phyloP scores from a whole-genome alignment of 2,888 invertebrate species.

The Chydorus sphaericus region DNA sequence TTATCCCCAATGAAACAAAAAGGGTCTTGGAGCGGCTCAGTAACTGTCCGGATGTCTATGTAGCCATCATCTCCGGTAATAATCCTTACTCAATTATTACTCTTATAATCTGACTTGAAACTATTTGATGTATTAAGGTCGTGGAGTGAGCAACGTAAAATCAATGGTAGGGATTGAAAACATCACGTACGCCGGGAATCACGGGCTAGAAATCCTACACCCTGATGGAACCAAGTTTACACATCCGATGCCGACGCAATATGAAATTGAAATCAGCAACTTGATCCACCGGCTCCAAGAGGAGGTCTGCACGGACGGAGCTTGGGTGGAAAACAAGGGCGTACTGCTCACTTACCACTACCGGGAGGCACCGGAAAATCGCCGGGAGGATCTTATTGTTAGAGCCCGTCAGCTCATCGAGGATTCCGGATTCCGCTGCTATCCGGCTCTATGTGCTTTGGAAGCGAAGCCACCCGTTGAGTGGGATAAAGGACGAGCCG shows the following conservation, averaged over 20 bases:
- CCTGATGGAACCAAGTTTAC: constrained; percentile 82
- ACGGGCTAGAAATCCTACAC: constrained; percentile 73
- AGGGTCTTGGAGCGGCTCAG: constrained; percentile 60
- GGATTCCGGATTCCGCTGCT: constrained; percentile 52
- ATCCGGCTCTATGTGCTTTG: constrained; percentile 64
- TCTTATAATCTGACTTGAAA: background rate
- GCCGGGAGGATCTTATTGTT: constrained; percentile 51
- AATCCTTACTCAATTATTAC: constrained; percentile 8
- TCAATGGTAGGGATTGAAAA: constrained; percentile 82
- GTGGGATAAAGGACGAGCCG: constrained; percentile 83
- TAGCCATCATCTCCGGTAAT: constrained; percentile 74
- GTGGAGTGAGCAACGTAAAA: constrained; percentile 74
- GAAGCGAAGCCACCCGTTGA: constrained; percentile 80
- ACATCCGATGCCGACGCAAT: constrained; percentile 72
- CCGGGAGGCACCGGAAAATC: constrained; percentile 58
- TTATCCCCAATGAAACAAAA: constrained; percentile 67
- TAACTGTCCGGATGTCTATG: constrained; percentile 71
- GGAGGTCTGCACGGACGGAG: constrained; percentile 54
- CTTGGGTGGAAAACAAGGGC: constrained; percentile 86
- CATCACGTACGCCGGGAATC: constrained; percentile 79
- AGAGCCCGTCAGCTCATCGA: constrained; percentile 56
- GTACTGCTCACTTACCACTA: constrained; percentile 74
- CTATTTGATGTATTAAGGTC: constrained; percentile 29
- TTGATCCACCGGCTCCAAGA: constrained; percentile 62
- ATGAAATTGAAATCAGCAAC: constrained; percentile 60